Base-by-base conservation (phyloP, 2,888 invertebrate genomes). In the Catocala fraxini region DNA sequence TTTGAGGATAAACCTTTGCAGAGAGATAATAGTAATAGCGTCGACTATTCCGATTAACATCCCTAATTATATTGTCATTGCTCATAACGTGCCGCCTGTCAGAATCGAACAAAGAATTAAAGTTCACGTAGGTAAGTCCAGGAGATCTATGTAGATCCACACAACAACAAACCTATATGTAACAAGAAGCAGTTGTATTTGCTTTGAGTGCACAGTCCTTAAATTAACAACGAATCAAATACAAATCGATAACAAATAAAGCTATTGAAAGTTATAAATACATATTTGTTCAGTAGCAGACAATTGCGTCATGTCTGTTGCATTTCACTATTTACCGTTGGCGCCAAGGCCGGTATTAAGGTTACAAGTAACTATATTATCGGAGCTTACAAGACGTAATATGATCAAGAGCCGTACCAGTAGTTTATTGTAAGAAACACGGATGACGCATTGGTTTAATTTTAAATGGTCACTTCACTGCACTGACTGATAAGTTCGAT, bases 261-360 rank as follows among this genome's bases (percentile, higher is more conserved):
- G 46, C 12, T 65, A 59, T 69, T 43, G 51, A 71, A 65, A 59
- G 56, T 61, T 46, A 63, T 67, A 74, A 54, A 45, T 64, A 47
- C 59, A 60, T 68, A 60, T 67, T 65, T 63, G 74, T 63, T 77
- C 15, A 51, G 41, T 43, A 25, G 59, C 59, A 59, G 55, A 63
- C 64, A 78, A 25, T 78, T 80, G 77, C 80, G 73, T 73, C 65
- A 81, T 63, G 69, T 65, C 56, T 68, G 79, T 70, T 77, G 74
- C 79, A 86, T 82, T 83, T 83, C 78, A 74, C 74, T 75, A 66
- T 73, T 70, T 76, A 74, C 70, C 73, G 72, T 72, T 70, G 75
- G 77, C 68, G 71, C 72, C 87, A 87, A 90, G 89, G 89, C 81
- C 84, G 82, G 55, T 56, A 63, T 75, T 85, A 87, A 90, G 90